These are phyloP conservation scores for Porites divaricata DNA, from an alignment of 92 coral and sea anemone species.

Conservation along the genomic window DNA sequence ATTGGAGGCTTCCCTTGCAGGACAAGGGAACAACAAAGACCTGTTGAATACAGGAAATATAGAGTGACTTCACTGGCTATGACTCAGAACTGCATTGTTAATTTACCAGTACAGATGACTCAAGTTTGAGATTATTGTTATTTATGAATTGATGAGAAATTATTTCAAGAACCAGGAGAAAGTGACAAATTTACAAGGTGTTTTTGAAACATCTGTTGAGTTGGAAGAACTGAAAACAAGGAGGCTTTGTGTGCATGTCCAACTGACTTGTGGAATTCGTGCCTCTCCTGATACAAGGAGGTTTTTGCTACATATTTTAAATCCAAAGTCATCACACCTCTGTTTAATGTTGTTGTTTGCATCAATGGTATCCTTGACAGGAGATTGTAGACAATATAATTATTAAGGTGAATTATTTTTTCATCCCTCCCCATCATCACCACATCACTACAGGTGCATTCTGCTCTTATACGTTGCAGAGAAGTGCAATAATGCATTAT, in stretches of 20 bases:
- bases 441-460: no score
- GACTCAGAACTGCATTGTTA: neutral
- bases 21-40: conserved; percentile 19
- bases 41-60: neutral
- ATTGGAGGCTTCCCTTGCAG: conserved; percentile 20
- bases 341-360: neutral
- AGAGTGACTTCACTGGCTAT: neutral
- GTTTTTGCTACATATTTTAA: neutral
- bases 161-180: no score
- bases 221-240: no score
- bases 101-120: neutral
- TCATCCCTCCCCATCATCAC: no score
- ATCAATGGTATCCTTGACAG: no score
- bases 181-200: no score
- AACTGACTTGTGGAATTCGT: neutral
- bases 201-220: no score
- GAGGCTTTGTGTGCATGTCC: neutral
- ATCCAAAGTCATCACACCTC: neutral
- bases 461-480: neutral
- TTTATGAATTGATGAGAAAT: no score
- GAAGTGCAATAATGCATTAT: neutral
- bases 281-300: neutral
- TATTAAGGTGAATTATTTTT: no score
- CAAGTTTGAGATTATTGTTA: no score
- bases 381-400: no score